These are phyloP conservation scores for Saccostrea glomerata DNA, from an alignment of 1,140 invertebrate genomes.

Conservation along the genomic window DNA sequence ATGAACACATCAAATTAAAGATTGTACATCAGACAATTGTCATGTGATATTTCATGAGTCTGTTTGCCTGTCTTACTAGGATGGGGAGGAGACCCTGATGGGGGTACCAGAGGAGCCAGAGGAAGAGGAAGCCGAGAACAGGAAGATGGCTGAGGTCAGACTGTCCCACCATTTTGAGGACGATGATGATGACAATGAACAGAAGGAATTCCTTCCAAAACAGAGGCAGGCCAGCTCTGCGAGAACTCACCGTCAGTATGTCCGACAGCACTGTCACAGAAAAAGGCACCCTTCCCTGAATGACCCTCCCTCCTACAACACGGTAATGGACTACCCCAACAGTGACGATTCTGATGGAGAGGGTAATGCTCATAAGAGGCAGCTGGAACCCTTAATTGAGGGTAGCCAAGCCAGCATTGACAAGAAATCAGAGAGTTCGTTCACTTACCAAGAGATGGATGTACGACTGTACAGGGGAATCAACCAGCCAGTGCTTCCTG, in stretches of 20 bases:
- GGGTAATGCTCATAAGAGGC: slow-evolving; percentile 7
- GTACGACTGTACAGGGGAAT: slow-evolving; percentile 36
- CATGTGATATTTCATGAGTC: background rate
- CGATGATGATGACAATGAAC: slow-evolving; percentile 61
- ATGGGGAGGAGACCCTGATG: slow-evolving; percentile 23
- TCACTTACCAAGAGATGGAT: slow-evolving; percentile 15
- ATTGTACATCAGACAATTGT: too few species aligned
- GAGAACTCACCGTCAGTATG: slow-evolving; percentile 64
- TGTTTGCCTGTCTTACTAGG: background rate
- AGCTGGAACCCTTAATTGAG: slow-evolving; percentile 39
- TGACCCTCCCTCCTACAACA: slow-evolving; percentile 59
- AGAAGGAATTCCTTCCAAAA: slow-evolving; percentile 61
- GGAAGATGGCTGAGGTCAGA: background rate
- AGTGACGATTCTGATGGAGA: slow-evolving; percentile 61
- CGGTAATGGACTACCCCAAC: slow-evolving; percentile 57
- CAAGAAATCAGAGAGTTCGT: slow-evolving; percentile 37
- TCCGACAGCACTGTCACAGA: slow-evolving; percentile 50
- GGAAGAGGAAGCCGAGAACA: slow-evolving; percentile 66
- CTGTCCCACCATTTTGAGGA: slow-evolving; percentile 50
- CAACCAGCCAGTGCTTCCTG: slow-evolving; percentile 16
- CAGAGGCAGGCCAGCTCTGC: slow-evolving; percentile 60
- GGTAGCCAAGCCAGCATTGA: slow-evolving; percentile 38
- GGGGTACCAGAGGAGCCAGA: slow-evolving; percentile 68
- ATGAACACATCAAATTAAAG: background rate
- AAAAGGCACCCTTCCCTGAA: slow-evolving; percentile 53